Evolutionary conservation across 2,797 vertebrate genomes (phyloP).

Genomic region (Dryobates pubescens): DNA sequence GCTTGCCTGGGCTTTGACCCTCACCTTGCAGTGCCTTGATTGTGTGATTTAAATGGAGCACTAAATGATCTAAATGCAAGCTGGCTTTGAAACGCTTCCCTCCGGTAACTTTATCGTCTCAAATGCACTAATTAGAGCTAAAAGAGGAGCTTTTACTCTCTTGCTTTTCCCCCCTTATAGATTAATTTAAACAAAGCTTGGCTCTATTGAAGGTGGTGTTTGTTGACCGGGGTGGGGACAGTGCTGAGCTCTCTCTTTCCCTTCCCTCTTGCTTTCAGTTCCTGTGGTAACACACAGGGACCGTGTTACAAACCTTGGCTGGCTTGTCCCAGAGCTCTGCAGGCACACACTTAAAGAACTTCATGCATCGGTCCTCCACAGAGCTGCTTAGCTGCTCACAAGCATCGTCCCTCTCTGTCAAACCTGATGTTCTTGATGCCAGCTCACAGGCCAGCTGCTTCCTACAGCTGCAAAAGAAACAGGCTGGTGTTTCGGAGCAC

Average conservation of each 20-base stretch:
- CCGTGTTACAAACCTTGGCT: background rate
- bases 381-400: background rate
- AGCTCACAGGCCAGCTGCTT: background rate
- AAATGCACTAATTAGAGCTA: constrained; percentile 51
- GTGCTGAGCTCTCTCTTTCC: background rate
- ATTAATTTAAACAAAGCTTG: constrained; percentile 55
- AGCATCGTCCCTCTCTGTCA: background rate
- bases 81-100: constrained; percentile 27
- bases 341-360: background rate
- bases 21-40: constrained; percentile 53
- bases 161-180: background rate
- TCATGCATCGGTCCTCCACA: background rate
- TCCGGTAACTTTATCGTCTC: constrained; percentile 23
- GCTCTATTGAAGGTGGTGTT: constrained; percentile 23
- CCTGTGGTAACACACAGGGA: background rate
- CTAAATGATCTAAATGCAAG: background rate
- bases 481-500: background rate
- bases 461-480: background rate
- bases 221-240: constrained; percentile 37
- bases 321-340: background rate
- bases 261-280: background rate
- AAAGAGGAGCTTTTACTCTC: constrained; percentile 46
- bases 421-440: background rate
- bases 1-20: constrained; percentile 62
- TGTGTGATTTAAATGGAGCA: constrained; percentile 39